Conservation (phyloP, 2,888 invertebrate genomes). For the Trichopoda pennipes region DNA sequence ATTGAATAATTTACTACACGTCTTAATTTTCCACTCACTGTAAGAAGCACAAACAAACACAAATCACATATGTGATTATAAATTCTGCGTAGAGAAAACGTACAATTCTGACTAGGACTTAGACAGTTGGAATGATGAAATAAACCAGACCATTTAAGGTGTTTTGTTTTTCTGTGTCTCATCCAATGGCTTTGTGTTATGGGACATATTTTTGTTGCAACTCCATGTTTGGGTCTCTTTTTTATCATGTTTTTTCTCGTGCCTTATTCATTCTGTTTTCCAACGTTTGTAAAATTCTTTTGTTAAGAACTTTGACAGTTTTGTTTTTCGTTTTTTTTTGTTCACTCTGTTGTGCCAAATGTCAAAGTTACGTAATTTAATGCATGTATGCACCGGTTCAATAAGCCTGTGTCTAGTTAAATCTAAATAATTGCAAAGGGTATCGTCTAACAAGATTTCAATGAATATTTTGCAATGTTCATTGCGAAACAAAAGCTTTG, state of each 20-base stretch:
- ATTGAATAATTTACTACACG: too few species aligned
- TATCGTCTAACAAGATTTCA: not conserved
- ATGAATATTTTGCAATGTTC: constrained; percentile 18
- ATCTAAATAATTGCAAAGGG: not conserved
- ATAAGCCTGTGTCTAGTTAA: constrained; percentile 20
- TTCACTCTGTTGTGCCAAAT: constrained; percentile 52
- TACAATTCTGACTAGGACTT: constrained; percentile 31
- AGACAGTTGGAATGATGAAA: constrained; percentile 46
- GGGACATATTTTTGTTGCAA: constrained; percentile 45
- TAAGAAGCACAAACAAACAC: not conserved
- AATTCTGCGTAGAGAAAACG: constrained; percentile 8
- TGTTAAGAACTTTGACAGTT: constrained; percentile 35
- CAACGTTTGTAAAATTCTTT: constrained; percentile 56
- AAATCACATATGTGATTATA: not conserved
- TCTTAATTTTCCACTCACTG: too few species aligned
- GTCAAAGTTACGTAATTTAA: constrained; percentile 66
- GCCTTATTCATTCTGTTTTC: constrained; percentile 8
- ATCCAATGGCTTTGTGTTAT: constrained; percentile 52
- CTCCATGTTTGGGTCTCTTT: not conserved
- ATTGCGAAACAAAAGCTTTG: not conserved
- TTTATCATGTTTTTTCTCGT: constrained; percentile 15
- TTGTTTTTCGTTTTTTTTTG: not conserved
- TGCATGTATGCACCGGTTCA: constrained; percentile 60
- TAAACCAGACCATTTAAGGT: constrained; percentile 58
- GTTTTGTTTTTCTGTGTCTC: constrained; percentile 36